Base-by-base conservation (phyloP, 2,888 invertebrate species). In the Oxycera nigricornis region DNA sequence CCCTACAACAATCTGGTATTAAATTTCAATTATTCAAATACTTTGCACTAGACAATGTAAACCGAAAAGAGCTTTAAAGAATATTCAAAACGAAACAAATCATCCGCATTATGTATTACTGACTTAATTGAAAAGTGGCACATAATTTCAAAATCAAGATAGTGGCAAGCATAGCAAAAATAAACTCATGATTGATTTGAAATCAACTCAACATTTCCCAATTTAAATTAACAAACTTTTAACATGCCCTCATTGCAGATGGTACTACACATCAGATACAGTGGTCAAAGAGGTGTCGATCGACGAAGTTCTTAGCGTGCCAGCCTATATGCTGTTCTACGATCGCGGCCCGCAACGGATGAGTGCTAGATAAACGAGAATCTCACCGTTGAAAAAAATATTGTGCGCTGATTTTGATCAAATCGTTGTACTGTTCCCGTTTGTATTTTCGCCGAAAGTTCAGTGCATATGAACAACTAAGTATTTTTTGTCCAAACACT, bases 281-380 rank as follows among this genome's bases (percentile, higher is more conserved):
- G 88, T 92, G 77, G 95, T 97, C 9, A 91, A 92, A 79, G 92
- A 92, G 84, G 94, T 94, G 31, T 88, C 91, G 0, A 88, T 95
- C 61, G 89, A 91, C 65, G 93, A 95, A 82, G 97, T 97, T 72
- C 87, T 96, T 20, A 90, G 91, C 78, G 91, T 94, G 80, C 91
- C 93, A 73, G 96, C 97, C 17, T 98, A 97, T 87, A 90, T 98
- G 90, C 87, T 98, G 76, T 96, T 96, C 87, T 98, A 98, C 85
- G 96, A 97, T 80, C 82, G 86, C 17, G 84, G 85, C 30, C 82
- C 83, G 57, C 84, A 84, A 72, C 78, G 78, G 59, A 78, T 86
- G 55, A 82, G 84, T 20, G 50, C 65, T 1, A 74, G 75, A 73
- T 77, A 77, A 77, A 62, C 46, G 26, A 73, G 17, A 67, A 20